These are phyloP conservation scores for Chaetophractus vellerosus DNA, from an alignment of 2,797 vertebrate species.

Conservation along the genomic window DNA sequence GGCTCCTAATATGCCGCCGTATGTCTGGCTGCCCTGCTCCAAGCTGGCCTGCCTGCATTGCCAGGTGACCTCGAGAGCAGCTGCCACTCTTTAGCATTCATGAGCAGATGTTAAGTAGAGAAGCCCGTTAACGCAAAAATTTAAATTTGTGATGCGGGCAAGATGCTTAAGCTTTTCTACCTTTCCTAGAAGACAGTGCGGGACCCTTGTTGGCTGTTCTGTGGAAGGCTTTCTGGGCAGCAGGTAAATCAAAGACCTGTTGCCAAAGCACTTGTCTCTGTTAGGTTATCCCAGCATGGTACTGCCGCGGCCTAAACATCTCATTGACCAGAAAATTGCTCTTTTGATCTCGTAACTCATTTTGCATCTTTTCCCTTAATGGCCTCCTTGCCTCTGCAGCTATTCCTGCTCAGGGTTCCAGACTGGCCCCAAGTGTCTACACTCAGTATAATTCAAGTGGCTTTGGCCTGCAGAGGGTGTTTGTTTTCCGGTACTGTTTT, in stretches of 20 bases:
- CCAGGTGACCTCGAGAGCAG: constrained; percentile 75
- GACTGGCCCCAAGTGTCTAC: not conserved
- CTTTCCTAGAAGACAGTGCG: not conserved
- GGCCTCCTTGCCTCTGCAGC: constrained; percentile 19
- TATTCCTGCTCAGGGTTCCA: constrained; percentile 30
- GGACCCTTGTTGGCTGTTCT: not conserved
- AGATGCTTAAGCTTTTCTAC: constrained; percentile 50
- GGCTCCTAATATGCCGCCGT: constrained; percentile 70
- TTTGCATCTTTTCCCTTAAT: constrained; percentile 32
- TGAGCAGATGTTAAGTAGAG: constrained; percentile 78
- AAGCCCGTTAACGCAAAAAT: constrained; percentile 65
- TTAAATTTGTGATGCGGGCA: constrained; percentile 71
- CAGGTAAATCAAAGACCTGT: constrained; percentile 69
- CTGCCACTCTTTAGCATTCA: constrained; percentile 76
- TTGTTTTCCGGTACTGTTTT: constrained; percentile 61
- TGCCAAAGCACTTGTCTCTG: constrained; percentile 51
- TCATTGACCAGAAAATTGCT: constrained; percentile 52
- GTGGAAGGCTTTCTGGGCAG: constrained; percentile 35
- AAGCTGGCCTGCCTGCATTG: constrained; percentile 69
- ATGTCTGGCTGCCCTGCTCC: constrained; percentile 68
- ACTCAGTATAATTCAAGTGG: not conserved
- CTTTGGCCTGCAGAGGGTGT: constrained; percentile 13
- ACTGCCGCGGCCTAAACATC: not conserved
- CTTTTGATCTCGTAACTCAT: constrained; percentile 44
- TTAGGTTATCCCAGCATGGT: constrained; percentile 50